phyloP scores from a whole-genome alignment of 2,113 vertebrate species.

The Phocoena sinus region DNA sequence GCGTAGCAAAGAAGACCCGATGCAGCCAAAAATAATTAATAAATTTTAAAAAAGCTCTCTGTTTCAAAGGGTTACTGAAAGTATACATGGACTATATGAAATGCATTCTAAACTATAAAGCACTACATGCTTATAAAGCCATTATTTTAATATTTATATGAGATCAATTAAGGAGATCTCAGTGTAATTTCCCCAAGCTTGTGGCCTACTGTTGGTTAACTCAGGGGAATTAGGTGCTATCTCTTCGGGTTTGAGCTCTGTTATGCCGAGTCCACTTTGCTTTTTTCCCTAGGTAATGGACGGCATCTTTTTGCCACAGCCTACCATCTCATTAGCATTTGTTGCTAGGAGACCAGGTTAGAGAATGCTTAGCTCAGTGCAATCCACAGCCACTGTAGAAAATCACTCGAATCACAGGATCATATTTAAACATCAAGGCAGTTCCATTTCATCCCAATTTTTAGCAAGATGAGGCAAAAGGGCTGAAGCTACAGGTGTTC shows the following conservation, averaged over 20 bases:
- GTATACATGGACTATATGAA: neutral
- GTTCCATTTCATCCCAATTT: neutral
- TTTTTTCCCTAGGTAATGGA: neutral
- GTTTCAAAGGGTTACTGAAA: neutral
- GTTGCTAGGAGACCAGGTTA: conserved; percentile 56
- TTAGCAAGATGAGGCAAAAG: neutral
- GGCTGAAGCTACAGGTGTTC: neutral
- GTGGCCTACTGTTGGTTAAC: neutral
- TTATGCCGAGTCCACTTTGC: neutral
- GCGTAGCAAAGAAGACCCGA: too few species aligned
- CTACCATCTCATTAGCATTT: neutral
- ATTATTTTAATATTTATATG: neutral
- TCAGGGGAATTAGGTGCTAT: neutral
- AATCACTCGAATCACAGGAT: neutral
- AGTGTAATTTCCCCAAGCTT: neutral
- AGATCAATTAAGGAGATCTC: neutral
- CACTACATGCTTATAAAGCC: neutral
- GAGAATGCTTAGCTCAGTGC: neutral
- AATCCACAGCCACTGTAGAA: neutral
- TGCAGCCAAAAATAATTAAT: too few species aligned
- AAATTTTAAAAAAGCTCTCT: neutral
- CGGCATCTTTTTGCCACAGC: neutral
- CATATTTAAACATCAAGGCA: neutral
- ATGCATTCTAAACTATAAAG: neutral
- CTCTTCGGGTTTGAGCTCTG: neutral